Evolutionary conservation across 2,113 vertebrate species (phyloP), one percentile per base, ranked within the genome.

Genomic region (Leuciscus idus): DNA sequence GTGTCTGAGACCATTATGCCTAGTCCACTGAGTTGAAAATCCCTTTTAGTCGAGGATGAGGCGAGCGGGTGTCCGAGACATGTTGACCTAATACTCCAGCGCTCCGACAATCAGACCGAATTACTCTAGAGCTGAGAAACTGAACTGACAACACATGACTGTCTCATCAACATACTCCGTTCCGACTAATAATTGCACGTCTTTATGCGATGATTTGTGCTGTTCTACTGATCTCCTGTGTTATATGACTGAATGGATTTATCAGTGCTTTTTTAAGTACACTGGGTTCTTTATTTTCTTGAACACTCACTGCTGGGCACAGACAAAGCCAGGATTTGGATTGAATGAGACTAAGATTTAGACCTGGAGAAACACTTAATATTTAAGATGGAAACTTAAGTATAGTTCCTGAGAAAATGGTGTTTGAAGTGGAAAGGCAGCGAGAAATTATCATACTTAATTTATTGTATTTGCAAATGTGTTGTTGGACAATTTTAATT

Each of bases 61-160:
- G 17, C n/a, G 10, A 46, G 36, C 23, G 33, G 19, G 30, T 70
- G 30, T 70, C 17, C 33, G 36, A 73, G 9, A 26, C 59, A 48
- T 81, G 36, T 46, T 81, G 39, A 46, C n/a, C 23, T 23, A 39
- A 43, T 61, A 23, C 43, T 66, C 9, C 75, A 55, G 26, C 2
- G 52, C 64, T 74, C 78, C 12, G 85, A 86, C 78, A 86, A 81
- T 86, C 85, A 86, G 46, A 85, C 52, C n/a, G 12, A 81, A 48
- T 81, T 66, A 50, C 26, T 55, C 64, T 28, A 83, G 81, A 6
- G 46, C 21, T 72, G 64, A 57, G 64, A 73, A 83, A 57, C 61
- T 50, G 61, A 50, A 66, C 62, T 68, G 21, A 82, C 43, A 59
- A 15, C 66, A 73, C 66, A 83, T 70, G 81, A 72, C 61, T 23